Evolutionary conservation across 2,888 invertebrate species (phyloP).

Genomic region (Tachina fera): DNA sequence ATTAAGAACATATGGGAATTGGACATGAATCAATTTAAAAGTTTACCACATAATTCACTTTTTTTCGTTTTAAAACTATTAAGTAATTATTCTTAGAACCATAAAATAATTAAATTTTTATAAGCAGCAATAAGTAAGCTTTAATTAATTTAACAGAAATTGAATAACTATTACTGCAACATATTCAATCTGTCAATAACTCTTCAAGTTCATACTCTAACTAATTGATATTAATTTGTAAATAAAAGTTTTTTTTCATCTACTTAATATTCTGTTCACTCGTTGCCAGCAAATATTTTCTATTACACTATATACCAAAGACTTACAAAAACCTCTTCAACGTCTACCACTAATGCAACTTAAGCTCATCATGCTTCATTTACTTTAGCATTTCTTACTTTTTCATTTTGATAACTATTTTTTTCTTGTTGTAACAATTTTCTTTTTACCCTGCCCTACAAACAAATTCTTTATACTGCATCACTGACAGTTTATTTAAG

Average conservation of each 20-base stretch:
- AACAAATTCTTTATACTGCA: constrained; percentile 24
- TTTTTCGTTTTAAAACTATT: too few relatives aligned
- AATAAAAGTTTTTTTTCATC: constrained; percentile 8
- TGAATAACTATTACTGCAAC: background rate
- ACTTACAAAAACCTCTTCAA: constrained; percentile 35
- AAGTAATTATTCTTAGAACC: too few relatives aligned
- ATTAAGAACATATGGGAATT: too few relatives aligned
- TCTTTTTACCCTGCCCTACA: background rate
- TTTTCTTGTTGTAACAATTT: constrained; percentile 18
- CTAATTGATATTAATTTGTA: constrained; percentile 40
- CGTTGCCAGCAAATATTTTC: constrained; percentile 7
- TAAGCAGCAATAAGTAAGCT: background rate
- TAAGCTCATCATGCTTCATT: constrained; percentile 71
- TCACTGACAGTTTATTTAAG: constrained; percentile 34
- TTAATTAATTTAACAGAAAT: background rate
- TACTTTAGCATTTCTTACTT: constrained; percentile 55
- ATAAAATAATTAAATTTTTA: background rate
- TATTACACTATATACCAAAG: constrained; percentile 15
- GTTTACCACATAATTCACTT: too few relatives aligned
- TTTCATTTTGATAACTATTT: constrained; percentile 7
- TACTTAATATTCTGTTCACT: constrained; percentile 2
- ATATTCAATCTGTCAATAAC: background rate
- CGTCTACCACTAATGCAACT: constrained; percentile 67
- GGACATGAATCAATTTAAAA: too few relatives aligned
- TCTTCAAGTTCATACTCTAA: background rate